Percentiles rank a stretch among this genome's conserved stretches.
phyloP scores from a whole-genome alignment of 2,888 invertebrate species.

The Drosophila cyrtoloma region DNA sequence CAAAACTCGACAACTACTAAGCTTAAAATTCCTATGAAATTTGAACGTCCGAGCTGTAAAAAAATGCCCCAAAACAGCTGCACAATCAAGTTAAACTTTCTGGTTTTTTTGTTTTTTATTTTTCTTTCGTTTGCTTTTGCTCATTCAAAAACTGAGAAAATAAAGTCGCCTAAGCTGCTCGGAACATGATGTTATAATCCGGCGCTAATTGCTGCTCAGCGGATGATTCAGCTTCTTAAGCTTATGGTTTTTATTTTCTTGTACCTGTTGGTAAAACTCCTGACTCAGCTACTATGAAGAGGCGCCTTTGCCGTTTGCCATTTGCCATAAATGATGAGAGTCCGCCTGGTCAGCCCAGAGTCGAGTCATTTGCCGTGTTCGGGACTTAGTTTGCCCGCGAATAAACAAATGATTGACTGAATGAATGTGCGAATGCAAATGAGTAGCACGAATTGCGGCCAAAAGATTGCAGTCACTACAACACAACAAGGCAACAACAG shows the following conservation, averaged over 20 bases:
- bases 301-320: background rate
- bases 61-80: background rate
- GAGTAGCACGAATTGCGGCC: conserved; percentile 51
- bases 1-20: background rate
- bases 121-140: background rate
- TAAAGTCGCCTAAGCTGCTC: background rate
- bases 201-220: conserved; percentile 18
- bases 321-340: conserved; percentile 1
- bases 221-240: conserved; percentile 7
- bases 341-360: conserved; percentile 8
- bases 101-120: background rate
- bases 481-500: background rate
- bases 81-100: background rate
- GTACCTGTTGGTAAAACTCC: conserved; percentile 3
- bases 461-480: conserved; percentile 34
- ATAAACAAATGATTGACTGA: conserved; percentile 67
- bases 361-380: conserved; percentile 9
- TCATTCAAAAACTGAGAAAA: background rate
- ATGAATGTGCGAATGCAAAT: conserved; percentile 64
- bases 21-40: background rate
- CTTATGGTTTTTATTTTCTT: background rate
- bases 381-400: conserved; percentile 34
- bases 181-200: conserved; percentile 9
- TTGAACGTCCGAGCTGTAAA: background rate
- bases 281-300: conserved; percentile 4